Base-by-base conservation (phyloP, 1,140 invertebrate genomes). In the Drosophila sp. region DNA sequence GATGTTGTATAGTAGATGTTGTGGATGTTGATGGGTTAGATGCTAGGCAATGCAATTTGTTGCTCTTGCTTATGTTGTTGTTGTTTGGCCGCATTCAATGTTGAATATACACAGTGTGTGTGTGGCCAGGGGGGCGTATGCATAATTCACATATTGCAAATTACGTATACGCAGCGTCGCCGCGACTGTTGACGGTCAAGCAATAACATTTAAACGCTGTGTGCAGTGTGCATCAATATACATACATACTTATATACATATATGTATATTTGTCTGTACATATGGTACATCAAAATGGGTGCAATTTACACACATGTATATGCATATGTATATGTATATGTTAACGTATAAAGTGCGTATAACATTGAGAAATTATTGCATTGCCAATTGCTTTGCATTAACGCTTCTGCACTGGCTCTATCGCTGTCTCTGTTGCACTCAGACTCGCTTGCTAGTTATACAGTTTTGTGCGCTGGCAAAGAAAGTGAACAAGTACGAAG, bases 401-500 rank as follows among this genome's bases (percentile, higher is more conserved):
- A 62, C 14, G 11, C 16, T 8, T n/a, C 16, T 4, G 34, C 51
- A n/a, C 43, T 18, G 14, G 16, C 53, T 25, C 32, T 48, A 18
- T n/a, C 58, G 4, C 58, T 56, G 4, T 45, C 34, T n/a, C 57
- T 18, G 21, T 46, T 27, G 40, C 56, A 27, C 36, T 25, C 27
- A 34, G 29, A 29, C 7, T 11, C 14, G 41, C 14, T 43, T 21
- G 21, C 21, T 21, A 2, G 4, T 21, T 21, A 21, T 21, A 21
- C 4, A 43, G 41, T 43, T 43, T 43, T 43, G 41, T 16, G 32
- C 2, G 53, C 61, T 58, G 51, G 50, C 66, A 89, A 86, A 86
- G 78, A 86, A 86, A 86, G 83, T 87, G 82, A 87, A 86, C 71
- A 79, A 75, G 76, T 65, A 61, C 76, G 25, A 43, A 50, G 50